These are phyloP conservation scores for Eutolmus rufibarbis DNA, from an alignment of 2,888 invertebrate species.

Conservation along the genomic window DNA sequence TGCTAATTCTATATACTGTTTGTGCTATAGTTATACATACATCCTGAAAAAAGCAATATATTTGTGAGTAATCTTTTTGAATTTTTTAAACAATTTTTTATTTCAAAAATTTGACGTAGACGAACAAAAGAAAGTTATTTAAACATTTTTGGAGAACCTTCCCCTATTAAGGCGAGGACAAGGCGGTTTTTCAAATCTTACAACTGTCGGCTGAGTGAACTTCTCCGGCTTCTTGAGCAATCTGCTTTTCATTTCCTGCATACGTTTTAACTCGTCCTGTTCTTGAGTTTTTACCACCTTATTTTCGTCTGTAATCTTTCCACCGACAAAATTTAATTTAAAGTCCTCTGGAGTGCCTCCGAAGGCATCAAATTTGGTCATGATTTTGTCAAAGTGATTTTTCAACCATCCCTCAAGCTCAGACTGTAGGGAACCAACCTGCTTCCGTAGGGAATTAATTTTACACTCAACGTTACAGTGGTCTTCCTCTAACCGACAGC, in stretches of 20 bases:
- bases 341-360: too few relatives aligned
- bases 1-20: too few relatives aligned
- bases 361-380: not conserved
- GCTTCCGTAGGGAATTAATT: not conserved
- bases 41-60: too few relatives aligned
- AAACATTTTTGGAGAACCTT: not conserved
- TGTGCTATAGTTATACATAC: too few relatives aligned
- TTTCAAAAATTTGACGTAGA: not conserved
- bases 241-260: not conserved
- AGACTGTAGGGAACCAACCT: not conserved
- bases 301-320: not conserved
- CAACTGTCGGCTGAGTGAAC: not conserved
- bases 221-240: not conserved
- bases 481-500: not conserved
- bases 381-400: not conserved
- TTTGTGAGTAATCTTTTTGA: not conserved
- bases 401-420: not conserved
- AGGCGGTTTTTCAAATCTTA: not conserved
- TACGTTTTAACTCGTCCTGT: not conserved
- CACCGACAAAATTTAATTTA: not conserved
- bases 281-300: not conserved
- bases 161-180: not conserved
- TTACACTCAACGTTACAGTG: not conserved
- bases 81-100: not conserved
- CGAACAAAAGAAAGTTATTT: not conserved